phyloP scores from a whole-genome alignment of 2,888 invertebrate genomes.

The Hypomecis punctinalis region DNA sequence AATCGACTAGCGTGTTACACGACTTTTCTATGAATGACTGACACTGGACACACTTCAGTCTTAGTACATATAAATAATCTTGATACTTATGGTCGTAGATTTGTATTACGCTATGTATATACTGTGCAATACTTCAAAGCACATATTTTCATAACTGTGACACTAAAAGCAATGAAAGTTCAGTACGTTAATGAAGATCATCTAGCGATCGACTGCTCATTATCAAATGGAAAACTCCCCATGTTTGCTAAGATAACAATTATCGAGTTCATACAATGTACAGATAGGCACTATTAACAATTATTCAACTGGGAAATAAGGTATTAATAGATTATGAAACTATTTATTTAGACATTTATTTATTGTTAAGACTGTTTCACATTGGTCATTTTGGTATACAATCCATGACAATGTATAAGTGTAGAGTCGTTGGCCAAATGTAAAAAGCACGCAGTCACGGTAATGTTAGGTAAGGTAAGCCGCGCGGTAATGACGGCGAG shows the following conservation, averaged over 20 bases:
- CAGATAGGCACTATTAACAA: constrained; percentile 5
- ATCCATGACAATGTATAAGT: too few species aligned
- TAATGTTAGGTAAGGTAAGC: too few species aligned
- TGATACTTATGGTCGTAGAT: neutral
- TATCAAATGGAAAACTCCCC: constrained; percentile 44
- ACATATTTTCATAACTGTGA: too few species aligned
- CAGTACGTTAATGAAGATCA: constrained; percentile 26
- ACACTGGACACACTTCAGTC: neutral
- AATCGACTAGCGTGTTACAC: neutral
- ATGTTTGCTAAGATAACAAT: constrained; percentile 33
- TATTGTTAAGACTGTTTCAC: too few species aligned
- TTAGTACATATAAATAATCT: neutral
- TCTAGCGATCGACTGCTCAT: constrained; percentile 23
- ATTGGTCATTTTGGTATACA: too few species aligned
- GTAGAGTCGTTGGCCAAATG: too few species aligned
- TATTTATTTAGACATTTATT: too few species aligned
- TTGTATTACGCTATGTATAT: too few species aligned
- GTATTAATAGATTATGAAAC: too few species aligned
- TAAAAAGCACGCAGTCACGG: too few species aligned
- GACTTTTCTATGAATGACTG: neutral
- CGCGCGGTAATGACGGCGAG: too few species aligned
- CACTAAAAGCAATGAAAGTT: neutral
- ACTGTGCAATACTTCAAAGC: too few species aligned
- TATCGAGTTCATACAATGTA: constrained; percentile 30
- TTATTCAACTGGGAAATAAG: neutral